Conservation (phyloP, 2,888 invertebrate genomes). For the Cheilosia impressa region DNA sequence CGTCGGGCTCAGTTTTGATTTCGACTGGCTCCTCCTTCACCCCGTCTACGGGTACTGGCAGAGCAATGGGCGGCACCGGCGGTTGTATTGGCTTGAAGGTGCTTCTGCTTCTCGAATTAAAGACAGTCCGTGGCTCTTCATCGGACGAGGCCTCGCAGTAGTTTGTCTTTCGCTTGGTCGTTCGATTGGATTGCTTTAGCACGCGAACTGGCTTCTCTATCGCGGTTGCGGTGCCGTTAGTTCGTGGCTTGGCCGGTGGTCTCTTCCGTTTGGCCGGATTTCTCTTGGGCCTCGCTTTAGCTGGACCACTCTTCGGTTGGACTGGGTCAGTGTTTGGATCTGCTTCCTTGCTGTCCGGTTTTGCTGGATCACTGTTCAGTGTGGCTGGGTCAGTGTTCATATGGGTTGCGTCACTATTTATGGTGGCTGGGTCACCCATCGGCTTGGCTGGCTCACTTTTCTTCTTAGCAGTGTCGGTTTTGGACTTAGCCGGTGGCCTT, state of each 20-base stretch:
- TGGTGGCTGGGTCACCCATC: not conserved
- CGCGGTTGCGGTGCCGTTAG: not conserved
- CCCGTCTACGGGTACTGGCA: not conserved
- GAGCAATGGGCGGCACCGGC: not conserved
- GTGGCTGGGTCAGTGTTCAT: not conserved
- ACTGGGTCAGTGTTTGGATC: not conserved
- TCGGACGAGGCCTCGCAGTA: conserved; percentile 64
- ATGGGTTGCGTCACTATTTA: not conserved
- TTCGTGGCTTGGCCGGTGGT: conserved; percentile 13
- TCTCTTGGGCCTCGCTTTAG: not conserved
- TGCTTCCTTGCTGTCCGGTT: too few relatives aligned
- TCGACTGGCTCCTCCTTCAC: conserved; percentile 8
- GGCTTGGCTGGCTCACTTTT: not conserved
- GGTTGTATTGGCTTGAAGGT: conserved; percentile 9
- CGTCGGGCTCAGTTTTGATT: conserved; percentile 1
- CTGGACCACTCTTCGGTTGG: conserved; percentile 12
- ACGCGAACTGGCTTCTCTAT: conserved; percentile 10
- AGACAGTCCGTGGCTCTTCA: conserved; percentile 28
- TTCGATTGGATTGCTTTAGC: conserved; percentile 42
- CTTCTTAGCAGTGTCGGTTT: not conserved
- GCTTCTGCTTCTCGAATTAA: conserved; percentile 20
- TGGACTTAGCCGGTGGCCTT: conserved; percentile 8
- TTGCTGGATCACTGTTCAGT: not conserved
- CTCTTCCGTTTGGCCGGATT: not conserved
- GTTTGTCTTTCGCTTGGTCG: conserved; percentile 55